Conservation (phyloP, 1,140 invertebrate genomes). For the Cotesia vestalis region DNA sequence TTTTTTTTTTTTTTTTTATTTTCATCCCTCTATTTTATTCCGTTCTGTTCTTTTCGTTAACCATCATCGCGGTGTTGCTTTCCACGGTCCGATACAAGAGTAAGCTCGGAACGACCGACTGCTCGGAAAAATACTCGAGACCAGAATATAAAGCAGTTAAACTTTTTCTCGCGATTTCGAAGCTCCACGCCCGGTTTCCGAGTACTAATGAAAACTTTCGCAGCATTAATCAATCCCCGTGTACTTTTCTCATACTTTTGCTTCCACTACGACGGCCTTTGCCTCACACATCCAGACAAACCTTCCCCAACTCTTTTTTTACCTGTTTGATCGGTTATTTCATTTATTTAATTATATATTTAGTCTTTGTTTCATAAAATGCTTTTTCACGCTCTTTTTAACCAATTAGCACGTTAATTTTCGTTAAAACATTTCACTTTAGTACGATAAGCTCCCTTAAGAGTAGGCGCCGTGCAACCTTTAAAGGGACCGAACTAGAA, state of each 20-base stretch:
- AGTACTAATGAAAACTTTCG: constrained; percentile 40
- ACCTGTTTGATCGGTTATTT: background rate
- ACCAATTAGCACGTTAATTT: too few species aligned
- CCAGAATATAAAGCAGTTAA: constrained; percentile 51
- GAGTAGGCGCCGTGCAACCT: too few species aligned
- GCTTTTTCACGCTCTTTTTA: too few species aligned
- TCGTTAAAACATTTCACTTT: too few species aligned
- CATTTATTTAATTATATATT: too few species aligned
- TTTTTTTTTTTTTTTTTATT: too few species aligned
- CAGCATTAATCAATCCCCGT: constrained; percentile 39
- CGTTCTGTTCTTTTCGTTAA: background rate
- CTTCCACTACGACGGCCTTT: background rate
- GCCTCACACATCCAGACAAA: background rate
- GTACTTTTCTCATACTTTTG: background rate
- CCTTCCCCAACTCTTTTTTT: background rate
- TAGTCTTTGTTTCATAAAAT: too few species aligned
- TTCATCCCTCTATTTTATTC: constrained; percentile 29
- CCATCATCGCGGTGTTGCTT: constrained; percentile 1
- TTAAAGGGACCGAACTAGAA: too few species aligned
- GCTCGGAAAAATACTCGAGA: constrained; percentile 35
- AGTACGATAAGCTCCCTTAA: too few species aligned
- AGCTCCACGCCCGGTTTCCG: constrained; percentile 18
- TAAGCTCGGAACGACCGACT: constrained; percentile 28
- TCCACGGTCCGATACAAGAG: constrained; percentile 6
- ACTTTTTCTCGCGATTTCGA: constrained; percentile 39